Conservation (phyloP, 2,113 vertebrate species). For the Sceloporus undulatus region DNA sequence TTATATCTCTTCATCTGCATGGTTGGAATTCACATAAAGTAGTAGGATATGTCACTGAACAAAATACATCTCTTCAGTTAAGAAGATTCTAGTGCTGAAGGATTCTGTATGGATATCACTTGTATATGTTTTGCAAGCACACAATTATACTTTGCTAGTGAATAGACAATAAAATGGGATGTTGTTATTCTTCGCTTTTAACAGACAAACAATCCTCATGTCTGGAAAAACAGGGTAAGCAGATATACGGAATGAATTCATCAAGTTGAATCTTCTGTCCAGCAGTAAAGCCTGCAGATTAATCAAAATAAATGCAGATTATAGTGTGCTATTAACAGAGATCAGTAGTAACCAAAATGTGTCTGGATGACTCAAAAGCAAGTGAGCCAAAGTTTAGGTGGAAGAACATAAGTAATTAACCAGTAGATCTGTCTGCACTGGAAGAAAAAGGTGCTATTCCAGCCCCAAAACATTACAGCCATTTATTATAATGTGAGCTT, state of each 20-base stretch:
- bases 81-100: neutral
- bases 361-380: neutral
- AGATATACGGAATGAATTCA: neutral
- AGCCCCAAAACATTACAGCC: neutral
- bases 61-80: neutral
- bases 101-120: neutral
- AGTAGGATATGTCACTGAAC: neutral
- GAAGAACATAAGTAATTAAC: neutral
- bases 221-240: neutral
- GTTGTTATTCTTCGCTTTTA: neutral
- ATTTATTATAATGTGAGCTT: neutral
- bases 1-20: neutral
- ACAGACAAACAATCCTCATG: neutral
- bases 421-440: neutral
- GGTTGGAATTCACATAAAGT: neutral
- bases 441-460: neutral
- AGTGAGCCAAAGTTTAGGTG: neutral
- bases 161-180: neutral
- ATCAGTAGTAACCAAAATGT: neutral
- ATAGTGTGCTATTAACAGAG: neutral
- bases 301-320: neutral
- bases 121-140: neutral
- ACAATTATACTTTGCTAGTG: neutral
- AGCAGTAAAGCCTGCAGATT: neutral
- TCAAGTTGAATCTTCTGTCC: neutral